Evolutionary conservation across 2,113 vertebrate genomes (phyloP), one percentile per base, ranked within the genome.

Genomic region (Fregata magnificens): DNA sequence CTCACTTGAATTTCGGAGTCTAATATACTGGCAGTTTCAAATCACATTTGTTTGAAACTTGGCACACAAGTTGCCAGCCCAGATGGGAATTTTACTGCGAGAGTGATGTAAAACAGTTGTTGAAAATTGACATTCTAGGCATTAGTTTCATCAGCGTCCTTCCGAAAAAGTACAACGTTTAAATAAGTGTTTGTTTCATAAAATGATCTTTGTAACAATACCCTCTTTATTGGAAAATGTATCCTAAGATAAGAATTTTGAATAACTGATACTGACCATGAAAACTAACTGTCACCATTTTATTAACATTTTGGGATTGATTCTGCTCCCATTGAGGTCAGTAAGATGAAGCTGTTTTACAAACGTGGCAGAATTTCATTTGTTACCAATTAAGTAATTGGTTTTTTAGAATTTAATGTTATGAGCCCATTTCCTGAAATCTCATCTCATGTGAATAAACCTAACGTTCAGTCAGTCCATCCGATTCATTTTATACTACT

Each of bases 21-120:
- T 69, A 82, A 87, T 89, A 53, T 59, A 79, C 32, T 63, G 80
- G 86, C 80, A 86, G 86, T 94, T 97, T 87, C 69, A 95, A 86
- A 92, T 89, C 73, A 36, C 26, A 47, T 96, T 76, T 91, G 63
- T 88, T 89, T 93, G 88, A 97, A 95, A 95, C 82, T 91, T 97
- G 89, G 88, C 76, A 79, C 67, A 42, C 53, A 81, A 84, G 69
- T 96, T 71, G 61, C 66, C 87, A 93, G 70, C 81, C 95, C 86
- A 93, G 89, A 96, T 92, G 87, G 82, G 67, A 95, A 79, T 90
- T 96, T 97, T 97, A 73, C 79, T 92, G 61, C 8, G 9, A 85
- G 86, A 69, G 34, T 52, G 70, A 69, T 89, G 76, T 80, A 82
- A 96, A 97, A 83, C 77, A 86, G 82, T 84, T 96, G 89, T 85